These are phyloP conservation scores for Leptinotarsa juncta DNA, from an alignment of 2,888 invertebrate genomes.

Conservation along the genomic window DNA sequence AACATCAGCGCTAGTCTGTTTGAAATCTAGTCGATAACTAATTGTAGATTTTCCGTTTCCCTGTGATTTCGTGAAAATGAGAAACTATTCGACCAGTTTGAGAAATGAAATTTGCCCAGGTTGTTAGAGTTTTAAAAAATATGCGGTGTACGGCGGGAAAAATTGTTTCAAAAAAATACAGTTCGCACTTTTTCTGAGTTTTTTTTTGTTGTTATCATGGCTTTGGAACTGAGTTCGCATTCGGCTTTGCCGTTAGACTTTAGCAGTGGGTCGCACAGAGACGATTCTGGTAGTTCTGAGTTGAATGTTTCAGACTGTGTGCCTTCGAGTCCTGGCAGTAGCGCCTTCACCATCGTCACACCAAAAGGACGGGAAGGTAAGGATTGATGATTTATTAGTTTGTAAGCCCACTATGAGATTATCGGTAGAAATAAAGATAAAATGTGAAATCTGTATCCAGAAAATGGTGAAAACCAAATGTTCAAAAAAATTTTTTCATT, in stretches of 20 bases:
- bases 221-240: conserved; percentile 72
- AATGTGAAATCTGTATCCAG: too few species aligned
- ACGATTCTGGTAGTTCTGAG: conserved; percentile 58
- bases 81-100: not conserved
- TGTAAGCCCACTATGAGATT: too few species aligned
- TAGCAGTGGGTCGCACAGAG: conserved; percentile 65
- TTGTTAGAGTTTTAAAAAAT: not conserved
- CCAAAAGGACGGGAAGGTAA: conserved; percentile 70
- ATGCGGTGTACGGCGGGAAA: conserved; percentile 10
- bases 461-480: too few species aligned
- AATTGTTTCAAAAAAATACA: not conserved
- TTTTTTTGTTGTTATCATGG: conserved; percentile 58
- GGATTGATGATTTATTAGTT: not conserved
- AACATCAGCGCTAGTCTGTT: conserved; percentile 50
- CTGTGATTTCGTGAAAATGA: conserved; percentile 5
- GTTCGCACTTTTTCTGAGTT: not conserved
- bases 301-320: conserved; percentile 59
- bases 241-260: conserved; percentile 76
- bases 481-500: too few species aligned
- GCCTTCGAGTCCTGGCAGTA: conserved; percentile 62
- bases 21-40: conserved; percentile 22
- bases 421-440: too few species aligned
- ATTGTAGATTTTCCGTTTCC: not conserved
- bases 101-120: not conserved
- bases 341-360: conserved; percentile 77